Conservation (phyloP, 2,113 vertebrate genomes). For the Gadus chalcogrammus region DNA sequence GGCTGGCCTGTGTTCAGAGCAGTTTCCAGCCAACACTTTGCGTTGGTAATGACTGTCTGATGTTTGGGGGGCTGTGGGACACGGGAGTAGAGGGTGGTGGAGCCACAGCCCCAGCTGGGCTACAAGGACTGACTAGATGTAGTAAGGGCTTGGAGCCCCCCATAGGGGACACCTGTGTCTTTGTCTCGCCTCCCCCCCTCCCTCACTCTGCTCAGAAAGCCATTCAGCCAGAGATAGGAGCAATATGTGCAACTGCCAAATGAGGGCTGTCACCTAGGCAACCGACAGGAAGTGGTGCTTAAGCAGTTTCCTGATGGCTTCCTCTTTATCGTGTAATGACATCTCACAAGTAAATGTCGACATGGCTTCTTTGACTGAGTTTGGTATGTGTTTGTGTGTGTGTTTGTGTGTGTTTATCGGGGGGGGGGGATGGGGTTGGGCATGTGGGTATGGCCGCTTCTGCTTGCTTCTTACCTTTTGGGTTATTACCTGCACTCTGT, state of each 20-base stretch:
- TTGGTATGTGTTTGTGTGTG: not conserved
- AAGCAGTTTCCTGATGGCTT: constrained; percentile 77
- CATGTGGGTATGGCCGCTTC: not conserved
- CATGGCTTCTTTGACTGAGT: not conserved
- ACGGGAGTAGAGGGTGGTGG: not conserved
- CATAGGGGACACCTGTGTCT: constrained; percentile 45
- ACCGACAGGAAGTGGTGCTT: constrained; percentile 78
- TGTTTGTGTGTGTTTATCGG: not conserved
- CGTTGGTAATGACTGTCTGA: constrained; percentile 56
- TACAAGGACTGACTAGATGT: constrained; percentile 27
- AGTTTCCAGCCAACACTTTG: constrained; percentile 19
- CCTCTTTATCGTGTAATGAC: constrained; percentile 76
- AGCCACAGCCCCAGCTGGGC: constrained; percentile 32
- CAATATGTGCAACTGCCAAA: constrained; percentile 54
- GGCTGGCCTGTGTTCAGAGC: constrained; percentile 10
- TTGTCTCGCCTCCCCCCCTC: constrained; percentile 33
- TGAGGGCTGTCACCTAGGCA: constrained; percentile 63
- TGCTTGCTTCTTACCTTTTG: constrained; percentile 17
- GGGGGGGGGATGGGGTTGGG: not conserved
- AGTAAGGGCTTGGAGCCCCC: constrained; percentile 20
- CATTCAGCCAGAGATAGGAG: constrained; percentile 17
- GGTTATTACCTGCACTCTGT: not conserved
- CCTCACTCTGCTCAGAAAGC: constrained; percentile 30
- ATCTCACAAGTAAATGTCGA: constrained; percentile 68
- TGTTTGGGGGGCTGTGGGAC: constrained; percentile 43